Percentiles rank a stretch among this genome's conserved stretches.
phyloP scores from a whole-genome alignment of 2,888 invertebrate genomes.

The Parelbella ahira region DNA sequence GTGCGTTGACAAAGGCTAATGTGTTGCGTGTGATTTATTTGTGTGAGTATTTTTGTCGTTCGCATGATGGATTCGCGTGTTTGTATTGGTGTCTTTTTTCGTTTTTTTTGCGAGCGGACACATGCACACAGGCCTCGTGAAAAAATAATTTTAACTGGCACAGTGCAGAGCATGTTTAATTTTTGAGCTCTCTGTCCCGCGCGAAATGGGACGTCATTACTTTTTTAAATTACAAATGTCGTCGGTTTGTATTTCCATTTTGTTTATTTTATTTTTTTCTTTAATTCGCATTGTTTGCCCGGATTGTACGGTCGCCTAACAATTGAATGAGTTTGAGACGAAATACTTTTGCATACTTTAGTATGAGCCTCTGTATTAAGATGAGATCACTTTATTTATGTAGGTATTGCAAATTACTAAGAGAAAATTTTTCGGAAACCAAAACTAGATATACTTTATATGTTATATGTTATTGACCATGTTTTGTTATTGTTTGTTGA shows the following conservation, averaged over 20 bases:
- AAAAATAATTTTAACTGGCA: constrained; percentile 80
- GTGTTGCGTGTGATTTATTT: constrained; percentile 39
- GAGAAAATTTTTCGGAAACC: no score
- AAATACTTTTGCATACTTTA: no score
- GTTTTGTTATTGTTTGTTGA: no score
- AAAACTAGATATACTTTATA: no score
- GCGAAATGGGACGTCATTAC: constrained; percentile 78
- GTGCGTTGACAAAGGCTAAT: constrained; percentile 47
- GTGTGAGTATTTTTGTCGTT: constrained; percentile 65
- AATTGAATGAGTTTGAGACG: constrained; percentile 32
- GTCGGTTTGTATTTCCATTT: constrained; percentile 49
- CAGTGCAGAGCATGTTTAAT: constrained; percentile 75
- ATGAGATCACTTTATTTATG: no score
- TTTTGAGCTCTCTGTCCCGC: constrained; percentile 76
- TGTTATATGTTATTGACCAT: no score
- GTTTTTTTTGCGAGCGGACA: constrained; percentile 51
- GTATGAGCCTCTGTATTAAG: no score
- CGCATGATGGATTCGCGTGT: constrained; percentile 72
- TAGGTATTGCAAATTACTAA: no score
- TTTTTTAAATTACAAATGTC: constrained; percentile 75
- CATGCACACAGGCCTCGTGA: constrained; percentile 62
- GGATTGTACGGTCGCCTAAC: constrained; percentile 23
- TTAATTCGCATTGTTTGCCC: constrained; percentile 66
- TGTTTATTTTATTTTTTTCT: constrained; percentile 53
- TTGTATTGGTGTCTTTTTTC: constrained; percentile 73